Base-by-base conservation (phyloP, 1,140 invertebrate species). In the Zaprionus camerounensis region DNA sequence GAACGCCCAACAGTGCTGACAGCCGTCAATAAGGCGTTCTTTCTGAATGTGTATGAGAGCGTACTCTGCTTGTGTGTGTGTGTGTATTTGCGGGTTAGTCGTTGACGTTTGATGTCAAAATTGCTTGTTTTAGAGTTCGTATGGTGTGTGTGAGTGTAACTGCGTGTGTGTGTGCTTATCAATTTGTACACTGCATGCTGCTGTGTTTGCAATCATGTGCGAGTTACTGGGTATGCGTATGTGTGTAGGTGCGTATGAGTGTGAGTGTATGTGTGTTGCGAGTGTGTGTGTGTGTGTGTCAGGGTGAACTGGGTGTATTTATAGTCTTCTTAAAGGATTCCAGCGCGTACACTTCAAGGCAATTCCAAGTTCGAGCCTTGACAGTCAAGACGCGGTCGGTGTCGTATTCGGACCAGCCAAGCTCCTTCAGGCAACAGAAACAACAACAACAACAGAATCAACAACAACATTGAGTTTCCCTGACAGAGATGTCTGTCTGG, bases 81-180 rank as follows among this genome's bases (percentile, higher is more conserved):
- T 75, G 53, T 70, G 62, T 62, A 20, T 71, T 46, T 63, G 53
- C 28, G 55, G 36, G 65, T 66, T 71, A 81, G 63, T 74, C 73
- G 76, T 90, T 90, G 85, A 90, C 86, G 82, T 90, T 90, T 90
- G 85, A 90, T 85, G 85, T 90, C 76, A 82, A 77, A 90, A 90
- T 82, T 67, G 85, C 81, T 90, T 87, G 81, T 85, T 90, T 77
- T 88, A 73, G 62, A 68, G 58, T 58, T 61, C 38, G 38, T 17
- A 17, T 24, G 44, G 41, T 24, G 53, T 15, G 38, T 66, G 56
- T 41, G 53, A 58, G 31, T 59, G 34, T 53, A 31, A 55, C 5
- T 59, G 66, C 69, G 66, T 72, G 28, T 55, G 53, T 51, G 56
- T 69, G 49, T 46, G 80, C 63, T 69, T 69, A 76, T 76, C 74